Evolutionary conservation across 2,888 invertebrate species (phyloP), one percentile per base, ranked within the genome.

Genomic region (Drosophila histrio): DNA sequence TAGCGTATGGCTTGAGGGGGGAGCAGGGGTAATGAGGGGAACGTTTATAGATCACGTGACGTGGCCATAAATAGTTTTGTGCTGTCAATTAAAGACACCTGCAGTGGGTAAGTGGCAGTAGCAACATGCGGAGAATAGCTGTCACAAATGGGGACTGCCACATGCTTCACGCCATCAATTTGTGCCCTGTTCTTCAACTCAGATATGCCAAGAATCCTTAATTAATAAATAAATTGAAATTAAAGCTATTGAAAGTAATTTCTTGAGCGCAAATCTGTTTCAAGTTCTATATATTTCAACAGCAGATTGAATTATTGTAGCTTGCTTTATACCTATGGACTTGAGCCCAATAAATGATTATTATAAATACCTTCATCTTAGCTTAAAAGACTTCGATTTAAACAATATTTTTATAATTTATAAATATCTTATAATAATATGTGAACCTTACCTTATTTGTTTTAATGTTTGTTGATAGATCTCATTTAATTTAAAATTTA

Each of bases 71-170:
- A 86, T 83, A 82, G 86, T 82, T 85, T 85, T 67, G 50, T 50
- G 64, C 82, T 83, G 82, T 83, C 86, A 86, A 83, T 86, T 83
- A 83, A 83, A 80, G 80, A 83, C 82, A 83, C 84, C 83, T 83
- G 82, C 66, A 66, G 15, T 41, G 65, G 54, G 72, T 69, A 52
- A 32, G 43, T 44, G 13, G n/a, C 32, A 28, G 44, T 43, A 44
- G 46, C 60, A 24, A 59, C 43, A 41, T 17, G 24, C 24, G 13
- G 8, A 4, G 19, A 7, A 6, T 19, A 34, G 13, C 9, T 32
- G 17, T n/a, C 49, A 49, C 22, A 17, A 22, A 34, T 15, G 22
- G 6, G 6, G 7, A 13, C 21, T 43, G 24, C 15, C 47, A 46
- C 28, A 30, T 46, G 19, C 30, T 11, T 30, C 28, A 30, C 19